phyloP scores from a whole-genome alignment of 2,888 invertebrate genomes.

The Idaea dimidiata region DNA sequence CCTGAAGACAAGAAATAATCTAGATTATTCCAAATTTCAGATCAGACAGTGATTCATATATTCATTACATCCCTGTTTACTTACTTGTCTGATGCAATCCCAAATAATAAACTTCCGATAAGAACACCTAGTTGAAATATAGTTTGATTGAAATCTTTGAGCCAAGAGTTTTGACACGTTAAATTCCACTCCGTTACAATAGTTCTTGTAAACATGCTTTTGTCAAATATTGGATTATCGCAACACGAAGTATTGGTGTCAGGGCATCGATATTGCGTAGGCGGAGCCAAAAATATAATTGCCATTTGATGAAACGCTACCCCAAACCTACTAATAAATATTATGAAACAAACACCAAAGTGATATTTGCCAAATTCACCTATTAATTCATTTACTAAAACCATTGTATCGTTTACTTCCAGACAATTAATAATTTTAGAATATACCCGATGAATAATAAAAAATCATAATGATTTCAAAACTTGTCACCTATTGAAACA shows the following conservation, averaged over 20 bases:
- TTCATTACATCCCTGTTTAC: slow-evolving; percentile 33
- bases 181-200: slow-evolving; percentile 88
- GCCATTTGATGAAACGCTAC: slow-evolving; percentile 77
- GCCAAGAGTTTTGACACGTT: slow-evolving; percentile 82
- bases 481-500: neutral
- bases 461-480: neutral
- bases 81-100: slow-evolving; percentile 86
- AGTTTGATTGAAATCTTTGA: slow-evolving; percentile 86
- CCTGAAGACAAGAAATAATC: slow-evolving; percentile 64
- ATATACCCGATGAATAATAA: neutral
- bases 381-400: slow-evolving; percentile 57
- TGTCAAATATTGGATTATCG: slow-evolving; percentile 80
- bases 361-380: slow-evolving; percentile 78
- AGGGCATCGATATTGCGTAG: slow-evolving; percentile 44
- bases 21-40: neutral
- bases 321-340: slow-evolving; percentile 70
- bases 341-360: slow-evolving; percentile 59
- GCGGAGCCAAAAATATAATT: slow-evolving; percentile 73
- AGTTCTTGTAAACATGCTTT: slow-evolving; percentile 82
- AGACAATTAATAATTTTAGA: neutral
- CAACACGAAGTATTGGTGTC: slow-evolving; percentile 62
- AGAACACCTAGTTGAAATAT: slow-evolving; percentile 88
- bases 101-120: slow-evolving; percentile 85
- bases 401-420: slow-evolving; percentile 41
- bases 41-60: slow-evolving; percentile 30